Evolutionary conservation across 2,888 invertebrate species (phyloP).

Genomic region (Coelogynopora nodosa): DNA sequence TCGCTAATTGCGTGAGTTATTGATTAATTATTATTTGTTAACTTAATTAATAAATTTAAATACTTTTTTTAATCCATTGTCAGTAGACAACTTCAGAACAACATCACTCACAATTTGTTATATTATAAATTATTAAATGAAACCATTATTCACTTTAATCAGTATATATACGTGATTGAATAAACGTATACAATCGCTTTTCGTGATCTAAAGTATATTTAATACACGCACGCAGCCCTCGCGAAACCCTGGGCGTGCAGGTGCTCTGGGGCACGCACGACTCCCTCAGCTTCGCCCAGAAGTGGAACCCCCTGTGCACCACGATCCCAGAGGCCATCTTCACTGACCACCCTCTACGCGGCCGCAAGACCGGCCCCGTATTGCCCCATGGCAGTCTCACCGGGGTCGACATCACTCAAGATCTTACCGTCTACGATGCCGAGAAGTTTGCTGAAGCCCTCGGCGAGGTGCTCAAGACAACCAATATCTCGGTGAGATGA

Average conservation of each 20-base stretch:
- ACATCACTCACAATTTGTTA: too few relatives aligned
- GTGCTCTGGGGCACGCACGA: slow-evolving; percentile 75
- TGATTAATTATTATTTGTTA: too few relatives aligned
- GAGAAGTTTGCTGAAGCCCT: not conserved
- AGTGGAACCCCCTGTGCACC: slow-evolving; percentile 79
- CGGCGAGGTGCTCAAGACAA: not conserved
- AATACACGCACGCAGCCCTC: not conserved
- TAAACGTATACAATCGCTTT: too few relatives aligned
- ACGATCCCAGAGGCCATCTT: slow-evolving; percentile 76
- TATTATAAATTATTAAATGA: too few relatives aligned
- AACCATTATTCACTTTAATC: not conserved
- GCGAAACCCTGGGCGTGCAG: slow-evolving; percentile 67
- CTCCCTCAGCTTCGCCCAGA: slow-evolving; percentile 66
- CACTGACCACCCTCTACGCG: slow-evolving; percentile 70
- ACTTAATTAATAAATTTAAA: too few relatives aligned
- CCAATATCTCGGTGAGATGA: not conserved
- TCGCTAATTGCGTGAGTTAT: slow-evolving; percentile 80
- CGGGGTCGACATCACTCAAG: not conserved
- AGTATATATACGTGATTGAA: too few relatives aligned
- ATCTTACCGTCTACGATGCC: not conserved
- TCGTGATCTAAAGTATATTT: too few relatives aligned
- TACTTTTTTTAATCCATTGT: too few relatives aligned
- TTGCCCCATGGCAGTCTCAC: not conserved
- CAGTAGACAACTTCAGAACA: too few relatives aligned
- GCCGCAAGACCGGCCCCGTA: not conserved